Evolutionary conservation across 2,113 vertebrate species (phyloP), one percentile per base, ranked within the genome.

Genomic region (Sturnira hondurensis): DNA sequence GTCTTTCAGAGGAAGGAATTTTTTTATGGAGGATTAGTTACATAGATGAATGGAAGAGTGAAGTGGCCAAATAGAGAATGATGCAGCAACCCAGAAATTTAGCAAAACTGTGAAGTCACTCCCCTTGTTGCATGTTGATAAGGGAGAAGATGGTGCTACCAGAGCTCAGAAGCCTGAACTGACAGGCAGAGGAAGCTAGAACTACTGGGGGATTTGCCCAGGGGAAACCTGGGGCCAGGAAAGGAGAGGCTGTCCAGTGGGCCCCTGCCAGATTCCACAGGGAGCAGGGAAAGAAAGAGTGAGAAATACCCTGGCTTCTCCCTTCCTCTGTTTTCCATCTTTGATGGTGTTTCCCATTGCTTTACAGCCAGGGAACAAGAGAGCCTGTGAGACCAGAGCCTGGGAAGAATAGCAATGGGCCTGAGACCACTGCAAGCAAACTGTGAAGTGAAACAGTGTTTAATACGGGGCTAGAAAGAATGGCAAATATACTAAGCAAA

Each of bases 211-310:
- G 54, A 88, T 84, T 71, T 81, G 68, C 73, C 77, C 65, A n/a
- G 56, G 56, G 19, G 76, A 88, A 56, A 91, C 24, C 41, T 74
- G 73, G 68, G 76, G 85, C 81, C 88, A 92, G 93, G 94, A 94
- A 90, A 94, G 92, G 92, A 96, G 89, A 65, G 74, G 61, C n/a
- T 82, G 28, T 71, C 70, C 54, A 24, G n/a, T 52, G 70, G 95
- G 56, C 78, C 63, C 61, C 76, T 80, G 68, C 74, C 92, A 86
- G 80, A 78, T 73, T 68, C 61, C 83, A 78, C 26, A 89, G 92
- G 80, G 83, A 68, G 54, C 47, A 83, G 71, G 56, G 81, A 97
- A 87, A 83, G 67, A 96, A 78, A 95, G 41, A 84, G 43, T 20
- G 16, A 95, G 92, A 91, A 83, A 78, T 73, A 14, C 56, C 19